These are phyloP conservation scores for Enteromius treurensis DNA, from an alignment of 2,797 vertebrate species.

Conservation along the genomic window DNA sequence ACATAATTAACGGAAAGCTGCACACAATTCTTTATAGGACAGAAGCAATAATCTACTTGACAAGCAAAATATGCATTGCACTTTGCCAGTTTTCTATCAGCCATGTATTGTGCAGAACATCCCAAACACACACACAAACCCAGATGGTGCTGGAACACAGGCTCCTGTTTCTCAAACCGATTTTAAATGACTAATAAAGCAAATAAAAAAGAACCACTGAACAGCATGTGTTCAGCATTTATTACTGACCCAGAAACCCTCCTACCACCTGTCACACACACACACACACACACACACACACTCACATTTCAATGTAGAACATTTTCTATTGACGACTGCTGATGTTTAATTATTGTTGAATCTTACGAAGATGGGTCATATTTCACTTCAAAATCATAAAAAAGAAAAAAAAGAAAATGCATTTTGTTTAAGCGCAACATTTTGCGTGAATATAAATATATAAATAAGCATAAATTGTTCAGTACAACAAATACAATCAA, in stretches of 20 bases:
- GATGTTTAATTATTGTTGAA: neutral
- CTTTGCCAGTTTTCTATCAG: neutral
- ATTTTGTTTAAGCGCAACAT: no score
- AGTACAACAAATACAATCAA: no score
- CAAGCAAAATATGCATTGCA: neutral
- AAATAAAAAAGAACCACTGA: neutral
- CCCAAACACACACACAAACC: neutral
- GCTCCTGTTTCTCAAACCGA: neutral
- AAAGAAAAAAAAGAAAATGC: no score
- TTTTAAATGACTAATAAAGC: neutral
- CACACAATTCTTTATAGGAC: neutral
- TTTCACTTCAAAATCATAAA: neutral
- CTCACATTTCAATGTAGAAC: no score
- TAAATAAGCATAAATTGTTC: no score
- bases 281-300: conserved; percentile 28
- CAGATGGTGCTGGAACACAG: neutral
- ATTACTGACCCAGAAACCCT: neutral
- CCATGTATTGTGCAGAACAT: neutral
- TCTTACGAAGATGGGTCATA: neutral
- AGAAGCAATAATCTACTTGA: neutral
- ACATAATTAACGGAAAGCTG: neutral
- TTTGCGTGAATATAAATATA: no score
- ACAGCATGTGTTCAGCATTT: conserved; percentile 8
- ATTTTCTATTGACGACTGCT: neutral
- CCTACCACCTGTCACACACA: neutral